A percentile compares a stretch with the other conserved stretches of the same genome.
Conservation (phyloP, 1,140 invertebrate species). For the Drosophila dunni region DNA sequence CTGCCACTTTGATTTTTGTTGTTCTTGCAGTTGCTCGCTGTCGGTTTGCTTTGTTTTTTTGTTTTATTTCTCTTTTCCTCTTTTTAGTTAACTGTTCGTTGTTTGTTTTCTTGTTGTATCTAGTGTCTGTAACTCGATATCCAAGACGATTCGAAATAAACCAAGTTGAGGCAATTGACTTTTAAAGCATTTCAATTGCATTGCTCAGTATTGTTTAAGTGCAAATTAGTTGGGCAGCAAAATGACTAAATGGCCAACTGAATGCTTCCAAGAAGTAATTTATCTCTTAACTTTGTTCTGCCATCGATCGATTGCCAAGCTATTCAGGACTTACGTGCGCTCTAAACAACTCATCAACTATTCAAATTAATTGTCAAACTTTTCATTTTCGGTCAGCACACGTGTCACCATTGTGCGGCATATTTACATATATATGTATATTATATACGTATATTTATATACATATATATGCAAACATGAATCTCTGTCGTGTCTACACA, state of each 20-base stretch:
- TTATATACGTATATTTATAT: background rate
- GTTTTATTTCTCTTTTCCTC: background rate
- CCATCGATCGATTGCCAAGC: slow-evolving; percentile 24
- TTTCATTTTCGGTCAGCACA: slow-evolving; percentile 54
- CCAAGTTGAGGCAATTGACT: slow-evolving; percentile 40
- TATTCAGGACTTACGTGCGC: background rate
- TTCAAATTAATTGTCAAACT: slow-evolving; percentile 77
- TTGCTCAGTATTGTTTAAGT: slow-evolving; percentile 16
- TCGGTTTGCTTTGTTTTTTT: background rate
- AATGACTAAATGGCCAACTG: slow-evolving; percentile 12
- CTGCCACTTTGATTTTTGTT: slow-evolving; percentile 64
- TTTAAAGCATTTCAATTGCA: slow-evolving; percentile 43
- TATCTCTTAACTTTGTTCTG: slow-evolving; percentile 5
- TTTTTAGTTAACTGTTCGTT: slow-evolving; percentile 6
- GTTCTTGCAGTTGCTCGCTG: slow-evolving; percentile 23
- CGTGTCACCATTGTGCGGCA: slow-evolving; percentile 43
- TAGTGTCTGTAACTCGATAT: slow-evolving; percentile 46
- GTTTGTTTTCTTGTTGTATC: slow-evolving; percentile 7
- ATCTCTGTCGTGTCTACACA: slow-evolving; percentile 37
- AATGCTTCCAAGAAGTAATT: slow-evolving; percentile 2
- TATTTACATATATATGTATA: background rate
- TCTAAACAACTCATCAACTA: slow-evolving; percentile 48
- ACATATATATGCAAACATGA: slow-evolving; percentile 1
- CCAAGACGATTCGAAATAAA: slow-evolving; percentile 6
- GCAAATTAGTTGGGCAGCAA: slow-evolving; percentile 18